Conservation (phyloP, 2,797 vertebrate species). For the Alauda arvensis region DNA sequence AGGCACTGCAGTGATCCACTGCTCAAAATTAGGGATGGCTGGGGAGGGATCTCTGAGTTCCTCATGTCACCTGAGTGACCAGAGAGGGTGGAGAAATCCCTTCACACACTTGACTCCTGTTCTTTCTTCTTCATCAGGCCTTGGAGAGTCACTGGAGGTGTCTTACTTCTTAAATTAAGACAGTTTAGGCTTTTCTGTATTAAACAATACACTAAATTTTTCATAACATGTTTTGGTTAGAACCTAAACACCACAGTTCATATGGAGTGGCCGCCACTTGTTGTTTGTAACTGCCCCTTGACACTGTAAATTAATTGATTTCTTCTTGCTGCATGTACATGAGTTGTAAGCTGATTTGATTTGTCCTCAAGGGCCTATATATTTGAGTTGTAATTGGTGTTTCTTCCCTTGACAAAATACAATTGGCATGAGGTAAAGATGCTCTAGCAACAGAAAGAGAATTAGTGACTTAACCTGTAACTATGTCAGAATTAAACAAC, state of each 20-base stretch:
- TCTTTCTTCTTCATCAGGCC: not conserved
- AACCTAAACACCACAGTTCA: not conserved
- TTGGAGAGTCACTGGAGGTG: not conserved
- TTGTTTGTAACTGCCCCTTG: not conserved
- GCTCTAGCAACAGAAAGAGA: not conserved
- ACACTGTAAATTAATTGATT: not conserved
- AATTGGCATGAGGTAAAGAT: not conserved
- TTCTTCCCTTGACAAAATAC: not conserved
- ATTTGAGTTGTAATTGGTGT: not conserved
- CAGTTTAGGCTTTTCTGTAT: not conserved
- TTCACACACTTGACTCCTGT: fast-evolving
- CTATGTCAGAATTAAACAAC: not conserved
- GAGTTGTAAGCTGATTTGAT: not conserved
- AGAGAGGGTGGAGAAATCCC: not conserved
- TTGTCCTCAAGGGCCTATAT: not conserved
- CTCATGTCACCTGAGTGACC: fast-evolving
- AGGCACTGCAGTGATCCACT: not conserved
- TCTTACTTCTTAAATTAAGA: not conserved
- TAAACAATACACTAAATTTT: not conserved
- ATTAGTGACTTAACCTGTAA: not conserved
- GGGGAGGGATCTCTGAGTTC: not conserved
- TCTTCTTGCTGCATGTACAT: not conserved
- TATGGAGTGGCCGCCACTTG: not conserved
- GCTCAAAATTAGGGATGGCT: not conserved
- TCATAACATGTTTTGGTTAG: not conserved